Evolutionary conservation across 2,113 vertebrate genomes (phyloP), one percentile per base, ranked within the genome.

Genomic region (Lipophrys pholis): DNA sequence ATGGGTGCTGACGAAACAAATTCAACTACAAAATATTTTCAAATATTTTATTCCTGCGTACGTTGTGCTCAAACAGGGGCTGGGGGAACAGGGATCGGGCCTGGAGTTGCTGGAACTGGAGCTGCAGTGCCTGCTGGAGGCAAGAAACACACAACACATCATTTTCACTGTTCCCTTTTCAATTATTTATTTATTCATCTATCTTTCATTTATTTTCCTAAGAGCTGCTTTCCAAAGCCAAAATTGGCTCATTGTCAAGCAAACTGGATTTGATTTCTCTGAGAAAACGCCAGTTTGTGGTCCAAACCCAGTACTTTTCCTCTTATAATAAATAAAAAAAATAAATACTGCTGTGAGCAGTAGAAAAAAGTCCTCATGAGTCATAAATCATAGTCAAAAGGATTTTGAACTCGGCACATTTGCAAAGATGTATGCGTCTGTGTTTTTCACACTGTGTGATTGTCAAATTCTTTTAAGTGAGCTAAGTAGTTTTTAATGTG

Each of bases 61-160:
- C 11, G 50, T 57, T 54, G 10, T 30, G 21, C 21, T 65, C 65
- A 40, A 63, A 56, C 70, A 63, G 91, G 89, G 9, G 17, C 74
- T 12, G 74, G 81, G 43, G 91, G 89, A 17, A 57, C 73, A 30
- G 76, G 78, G 49, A 75, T 36, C 42, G 84, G 63, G 15, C 78
- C 74, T 51, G 87, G 81, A 48, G 81, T 86, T 0, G 42, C 86
- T 49, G 91, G 90, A 52, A 70, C 80, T 53, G 91, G 91, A 52
- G 77, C 80, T 11, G 61, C 53, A 11, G 16, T 89, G 6, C 86
- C 89, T 3, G 85, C 76, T 59, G 83, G 90, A 89, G 86, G 90
- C 39, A 87, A 86, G 81, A 69, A 39, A 45, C 42, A 64, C 38
- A 62, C 15, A 38, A 50, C 8, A 61, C 62, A 61, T 66, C 4